Base-by-base conservation (phyloP, 2,797 vertebrate genomes). In the Artibeus jamaicensis region DNA sequence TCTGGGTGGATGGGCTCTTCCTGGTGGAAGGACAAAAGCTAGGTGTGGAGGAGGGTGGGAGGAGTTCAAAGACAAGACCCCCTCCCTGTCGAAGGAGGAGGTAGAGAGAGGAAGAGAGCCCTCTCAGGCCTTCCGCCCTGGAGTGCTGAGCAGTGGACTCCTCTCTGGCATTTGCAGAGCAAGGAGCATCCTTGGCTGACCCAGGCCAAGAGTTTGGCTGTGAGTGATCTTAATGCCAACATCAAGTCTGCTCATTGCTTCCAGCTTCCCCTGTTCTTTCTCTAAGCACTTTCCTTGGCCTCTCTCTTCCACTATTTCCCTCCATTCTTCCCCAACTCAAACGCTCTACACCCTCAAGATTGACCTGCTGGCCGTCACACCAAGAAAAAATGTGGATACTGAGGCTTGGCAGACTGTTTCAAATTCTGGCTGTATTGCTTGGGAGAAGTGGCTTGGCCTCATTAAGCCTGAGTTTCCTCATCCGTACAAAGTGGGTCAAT, bases 1-100 rank as follows among this genome's bases (percentile, higher is more conserved):
- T 42, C 26, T 21, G 29, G 1, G 59, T 12, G 55, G 16, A 14
- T 19, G 42, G n/a, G 16, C 39, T 2, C 14, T 48, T 32, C 0
- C 0, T 21, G 26, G 42, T 26, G 29, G 44, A 26, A 32, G 42
- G 74, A 74, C 67, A 67, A 67, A 46, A 9, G 42, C 5, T 19
- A 34, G 53, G 59, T 1, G 0, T 1, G 2, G 39, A 37, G 59
- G 57, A 32, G 73, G 2, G 12, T 11, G n/a, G 44, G 55, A n/a
- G 32, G 57, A 21, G 5, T 5, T 92, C 42, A n/a, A 26, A 46
- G 84, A 26, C 2, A 3, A 59, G 48, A 37, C 9, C 18, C 19
- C 9, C 42, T 85, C 16, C 74, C 37, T 3, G 9, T 44, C 44
- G 44, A 68, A 67, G 39, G 89, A 9, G 79, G 76, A 68, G 7